A percentile compares a stretch with the other conserved stretches of the same genome.
Conservation (phyloP, 2,797 vertebrate species). For the Enteromius mattozi region DNA sequence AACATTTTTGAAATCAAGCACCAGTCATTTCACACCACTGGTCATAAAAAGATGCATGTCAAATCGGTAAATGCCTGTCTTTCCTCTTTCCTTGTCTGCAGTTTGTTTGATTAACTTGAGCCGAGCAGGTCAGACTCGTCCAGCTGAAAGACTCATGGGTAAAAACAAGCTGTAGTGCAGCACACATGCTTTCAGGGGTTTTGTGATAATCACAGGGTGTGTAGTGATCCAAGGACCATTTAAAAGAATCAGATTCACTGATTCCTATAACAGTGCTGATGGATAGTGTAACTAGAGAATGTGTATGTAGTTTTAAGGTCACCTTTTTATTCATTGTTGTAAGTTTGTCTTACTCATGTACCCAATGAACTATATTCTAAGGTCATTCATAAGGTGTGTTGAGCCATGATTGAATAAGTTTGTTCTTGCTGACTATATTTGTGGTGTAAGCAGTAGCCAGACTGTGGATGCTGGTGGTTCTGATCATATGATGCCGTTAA, state of each 20-base stretch:
- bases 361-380: neutral
- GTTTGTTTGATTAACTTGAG: conserved; percentile 34
- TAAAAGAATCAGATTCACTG: neutral
- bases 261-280: neutral
- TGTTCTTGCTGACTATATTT: conserved; percentile 4
- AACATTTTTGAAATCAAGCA: conserved; percentile 12
- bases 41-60: neutral
- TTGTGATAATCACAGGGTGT: conserved; percentile 18
- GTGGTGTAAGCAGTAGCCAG: conserved; percentile 15
- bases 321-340: neutral
- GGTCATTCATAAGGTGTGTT: conserved; percentile 11
- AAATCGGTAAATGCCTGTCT: neutral
- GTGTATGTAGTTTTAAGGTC: neutral
- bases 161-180: conserved; percentile 7
- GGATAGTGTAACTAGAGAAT: neutral
- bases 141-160: conserved; percentile 30
- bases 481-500: neutral
- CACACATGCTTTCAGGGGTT: conserved; percentile 20
- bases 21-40: neutral
- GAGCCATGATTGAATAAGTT: neutral
- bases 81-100: neutral
- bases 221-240: neutral
- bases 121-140: conserved; percentile 54
- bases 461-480: neutral
- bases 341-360: neutral